Evolutionary conservation across 2,888 invertebrate species (phyloP), one percentile per base, ranked within the genome.

Genomic region (Poecilus cupreus): DNA sequence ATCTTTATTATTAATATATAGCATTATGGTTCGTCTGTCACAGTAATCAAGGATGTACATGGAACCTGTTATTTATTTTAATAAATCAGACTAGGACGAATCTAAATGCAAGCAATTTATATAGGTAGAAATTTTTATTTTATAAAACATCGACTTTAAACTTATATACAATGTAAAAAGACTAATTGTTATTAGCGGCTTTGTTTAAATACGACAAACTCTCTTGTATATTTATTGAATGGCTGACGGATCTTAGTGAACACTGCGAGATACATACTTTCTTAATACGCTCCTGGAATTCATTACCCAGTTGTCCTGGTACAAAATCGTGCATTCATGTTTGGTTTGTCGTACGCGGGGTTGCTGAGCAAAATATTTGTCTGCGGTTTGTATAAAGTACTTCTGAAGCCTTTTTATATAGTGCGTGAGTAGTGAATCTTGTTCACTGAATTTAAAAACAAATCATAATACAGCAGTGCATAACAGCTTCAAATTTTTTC

Each of bases 301-400:
- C 51, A 51, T 51, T 43, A 43, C 51, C 51, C 18, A 18, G 18
- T 13, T 13, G 13, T 32, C 60, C 32, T 37, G 16, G 37, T 68
- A 68, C 37, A 68, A 68, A 68, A 68, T 64, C 37, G 64, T 64
- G 37, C 18, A 64, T 64, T 64, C 64, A 64, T 60, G 60, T 60
- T 68, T 68, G 64, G 70, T 70, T 80, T 72, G 39, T 70, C 80
- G 77, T 77, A 77, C 60, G 80, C 39, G 79, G 68, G 46, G 64
- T 64, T 79, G 68, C 79, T 79, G 51, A 70, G 54, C 54, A 79
- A 49, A 79, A 79, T 72, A 72, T 80, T 72, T 80, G 80, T 80
- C 80, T 80, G 80, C 80, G 80, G 80, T 80, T 80, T 80, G 81
- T 81, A 75, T 75, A 81, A 81, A 74, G 75, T 81, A 81, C 81